A percentile compares a stretch with the other conserved stretches of the same genome.
Conservation (phyloP, 1,140 invertebrate species). For the Trigoniulus corallinus region DNA sequence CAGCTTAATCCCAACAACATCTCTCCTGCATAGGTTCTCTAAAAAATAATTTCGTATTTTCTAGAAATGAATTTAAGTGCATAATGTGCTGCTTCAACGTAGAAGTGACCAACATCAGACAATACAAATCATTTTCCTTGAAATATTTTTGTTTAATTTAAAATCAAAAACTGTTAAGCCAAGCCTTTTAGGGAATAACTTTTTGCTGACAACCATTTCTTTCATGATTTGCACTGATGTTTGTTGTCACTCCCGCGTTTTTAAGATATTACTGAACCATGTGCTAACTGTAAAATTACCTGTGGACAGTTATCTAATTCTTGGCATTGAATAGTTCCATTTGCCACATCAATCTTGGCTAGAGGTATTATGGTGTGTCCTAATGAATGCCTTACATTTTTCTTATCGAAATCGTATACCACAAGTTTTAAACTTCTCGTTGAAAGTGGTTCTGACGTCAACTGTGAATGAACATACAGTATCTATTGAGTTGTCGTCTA, state of each 20-base stretch:
- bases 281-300: constrained; percentile 12
- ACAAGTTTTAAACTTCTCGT: constrained; percentile 19
- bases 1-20: constrained; percentile 20
- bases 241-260: too few species aligned
- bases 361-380: constrained; percentile 22
- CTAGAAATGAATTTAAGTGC: too few species aligned
- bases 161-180: too few species aligned
- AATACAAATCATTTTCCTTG: too few species aligned
- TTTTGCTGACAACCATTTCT: constrained; percentile 11
- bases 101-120: too few species aligned
- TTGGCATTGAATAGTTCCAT: constrained; percentile 16
- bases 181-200: too few species aligned
- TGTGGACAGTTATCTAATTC: constrained; percentile 19
- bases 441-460: constrained; percentile 13
- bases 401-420: constrained; percentile 25
- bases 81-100: too few species aligned
- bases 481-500: too few species aligned
- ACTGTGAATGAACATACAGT: too few species aligned
- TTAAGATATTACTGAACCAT: too few species aligned
- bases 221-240: background rate
- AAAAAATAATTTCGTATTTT: too few species aligned
- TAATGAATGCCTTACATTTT: constrained; percentile 22
- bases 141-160: too few species aligned
- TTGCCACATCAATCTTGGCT: constrained; percentile 17
- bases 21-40: constrained; percentile 19